Evolutionary conservation across 2,113 vertebrate genomes (phyloP).

Genomic region (Bothrops jararaca): DNA sequence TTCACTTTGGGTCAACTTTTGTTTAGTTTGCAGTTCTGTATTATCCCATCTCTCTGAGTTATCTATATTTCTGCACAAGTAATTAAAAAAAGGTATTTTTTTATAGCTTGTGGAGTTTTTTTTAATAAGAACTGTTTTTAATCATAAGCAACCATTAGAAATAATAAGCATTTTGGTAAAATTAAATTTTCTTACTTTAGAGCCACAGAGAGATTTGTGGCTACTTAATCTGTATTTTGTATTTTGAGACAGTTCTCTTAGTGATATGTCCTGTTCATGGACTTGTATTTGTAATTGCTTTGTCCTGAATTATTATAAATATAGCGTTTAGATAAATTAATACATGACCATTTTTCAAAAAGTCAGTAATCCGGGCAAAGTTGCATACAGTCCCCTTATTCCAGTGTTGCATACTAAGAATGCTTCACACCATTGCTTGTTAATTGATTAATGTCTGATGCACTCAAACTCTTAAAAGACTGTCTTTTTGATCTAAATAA

Average conservation of each 20-base stretch:
- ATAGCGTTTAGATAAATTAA: neutral
- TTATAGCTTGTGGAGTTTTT: neutral
- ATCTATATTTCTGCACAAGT: accelerated
- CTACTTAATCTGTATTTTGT: neutral
- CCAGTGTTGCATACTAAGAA: conserved; percentile 47
- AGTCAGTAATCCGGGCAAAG: conserved; percentile 34
- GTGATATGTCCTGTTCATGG: neutral
- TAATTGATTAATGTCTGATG: conserved; percentile 82
- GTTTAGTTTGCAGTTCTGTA: neutral
- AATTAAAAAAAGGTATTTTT: neutral
- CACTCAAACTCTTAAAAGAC: conserved; percentile 69
- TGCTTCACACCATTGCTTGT: conserved; percentile 60
- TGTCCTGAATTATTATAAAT: neutral
- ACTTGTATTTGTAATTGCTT: neutral
- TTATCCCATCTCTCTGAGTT: neutral
- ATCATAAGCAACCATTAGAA: conserved; percentile 1
- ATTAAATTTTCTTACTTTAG: neutral
- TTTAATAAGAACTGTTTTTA: neutral
- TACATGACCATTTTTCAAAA: conserved; percentile 34
- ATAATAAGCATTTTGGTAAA: accelerated
- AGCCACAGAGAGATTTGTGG: neutral
- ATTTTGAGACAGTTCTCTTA: neutral
- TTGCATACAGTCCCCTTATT: neutral
- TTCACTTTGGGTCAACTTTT: conserved; percentile 22
- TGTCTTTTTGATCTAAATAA: conserved; percentile 85